Conservation (phyloP, 2,797 vertebrate genomes). For the Enteromius viviparus region DNA sequence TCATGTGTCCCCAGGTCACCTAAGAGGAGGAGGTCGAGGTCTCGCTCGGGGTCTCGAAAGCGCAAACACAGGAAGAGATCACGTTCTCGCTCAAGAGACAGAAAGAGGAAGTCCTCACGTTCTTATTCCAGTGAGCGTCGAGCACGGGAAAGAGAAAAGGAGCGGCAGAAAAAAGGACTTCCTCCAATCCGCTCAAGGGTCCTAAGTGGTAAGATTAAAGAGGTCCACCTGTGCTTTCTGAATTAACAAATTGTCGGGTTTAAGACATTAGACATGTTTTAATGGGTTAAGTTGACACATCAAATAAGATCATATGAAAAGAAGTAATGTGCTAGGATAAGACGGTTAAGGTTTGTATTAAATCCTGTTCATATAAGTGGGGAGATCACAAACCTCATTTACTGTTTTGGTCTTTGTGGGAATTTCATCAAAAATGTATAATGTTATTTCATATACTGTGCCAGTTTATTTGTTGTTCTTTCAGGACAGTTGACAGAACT, state of each 20-base stretch:
- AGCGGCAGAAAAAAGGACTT: constrained; percentile 95
- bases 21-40: constrained; percentile 92
- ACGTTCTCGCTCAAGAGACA: constrained; percentile 91
- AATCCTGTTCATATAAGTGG: not conserved
- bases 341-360: not conserved
- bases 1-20: constrained; percentile 83
- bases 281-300: not conserved
- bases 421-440: not conserved
- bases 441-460: not conserved
- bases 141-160: constrained; percentile 93
- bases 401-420: not conserved
- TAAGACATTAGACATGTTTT: not conserved
- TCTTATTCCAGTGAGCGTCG: constrained; percentile 96
- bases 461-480: not conserved
- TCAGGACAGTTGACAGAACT: not conserved
- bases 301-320: not conserved
- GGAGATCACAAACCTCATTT: not conserved
- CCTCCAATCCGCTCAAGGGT: constrained; percentile 94
- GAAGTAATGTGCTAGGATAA: not conserved
- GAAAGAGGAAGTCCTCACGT: constrained; percentile 93
- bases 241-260: not conserved
- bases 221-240: not conserved
- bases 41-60: constrained; percentile 94
- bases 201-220: constrained; percentile 84
- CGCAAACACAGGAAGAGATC: constrained; percentile 96